Evolutionary conservation across 2,113 vertebrate genomes (phyloP).

Genomic region (Catharus fuscescens): DNA sequence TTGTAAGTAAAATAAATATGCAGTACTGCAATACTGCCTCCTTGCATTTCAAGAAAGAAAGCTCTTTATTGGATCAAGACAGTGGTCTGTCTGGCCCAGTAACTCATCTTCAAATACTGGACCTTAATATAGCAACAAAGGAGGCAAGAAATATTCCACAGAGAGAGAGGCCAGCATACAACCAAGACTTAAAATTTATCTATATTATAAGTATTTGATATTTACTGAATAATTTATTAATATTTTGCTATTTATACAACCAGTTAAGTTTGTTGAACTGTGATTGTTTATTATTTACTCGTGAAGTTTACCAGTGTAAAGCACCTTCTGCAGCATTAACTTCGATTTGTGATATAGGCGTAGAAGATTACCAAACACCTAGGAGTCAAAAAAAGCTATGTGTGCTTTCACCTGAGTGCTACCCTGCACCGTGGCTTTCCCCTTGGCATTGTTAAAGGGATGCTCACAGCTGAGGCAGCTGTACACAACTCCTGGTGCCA

Average conservation of each 20-base stretch:
- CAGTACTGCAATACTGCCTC: neutral
- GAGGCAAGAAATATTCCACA: neutral
- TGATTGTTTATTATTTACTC: neutral
- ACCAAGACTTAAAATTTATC: neutral
- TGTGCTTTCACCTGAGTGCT: neutral
- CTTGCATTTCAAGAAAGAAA: constrained; percentile 18
- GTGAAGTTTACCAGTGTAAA: neutral
- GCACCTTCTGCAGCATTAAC: neutral
- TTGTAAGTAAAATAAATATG: constrained; percentile 2
- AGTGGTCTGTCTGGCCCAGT: neutral
- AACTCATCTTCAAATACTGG: neutral
- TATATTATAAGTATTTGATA: neutral
- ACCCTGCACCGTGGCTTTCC: neutral
- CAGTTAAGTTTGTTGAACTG: neutral
- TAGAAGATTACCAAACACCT: neutral
- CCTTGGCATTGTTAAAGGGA: neutral
- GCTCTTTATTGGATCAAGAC: neutral
- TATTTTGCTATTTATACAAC: neutral
- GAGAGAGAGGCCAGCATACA: neutral
- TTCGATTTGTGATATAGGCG: neutral
- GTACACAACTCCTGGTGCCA: neutral
- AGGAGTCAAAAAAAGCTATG: neutral
- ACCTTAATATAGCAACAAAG: neutral
- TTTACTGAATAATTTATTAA: neutral
- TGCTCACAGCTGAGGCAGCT: neutral